These are phyloP conservation scores for Mechanitis messenoides DNA, from an alignment of 2,888 invertebrate genomes.

Conservation along the genomic window DNA sequence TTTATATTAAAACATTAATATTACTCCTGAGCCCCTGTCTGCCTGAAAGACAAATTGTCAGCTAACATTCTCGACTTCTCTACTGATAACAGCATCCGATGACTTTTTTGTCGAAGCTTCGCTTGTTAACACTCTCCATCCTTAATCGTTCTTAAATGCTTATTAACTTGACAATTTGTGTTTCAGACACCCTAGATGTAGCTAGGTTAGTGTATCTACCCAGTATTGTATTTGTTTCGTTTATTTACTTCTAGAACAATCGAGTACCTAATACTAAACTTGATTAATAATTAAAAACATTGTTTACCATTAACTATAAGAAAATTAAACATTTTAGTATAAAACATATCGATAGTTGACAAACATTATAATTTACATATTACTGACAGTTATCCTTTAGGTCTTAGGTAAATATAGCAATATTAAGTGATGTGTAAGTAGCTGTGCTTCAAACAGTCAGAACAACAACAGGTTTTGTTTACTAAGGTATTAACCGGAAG, in stretches of 20 bases:
- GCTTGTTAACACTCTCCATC: conserved; percentile 69
- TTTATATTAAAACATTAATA: conserved; percentile 77
- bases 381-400: conserved; percentile 1
- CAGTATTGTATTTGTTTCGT: conserved; percentile 49
- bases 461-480: conserved; percentile 43
- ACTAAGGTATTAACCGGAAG: conserved; percentile 66
- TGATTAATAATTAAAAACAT: background rate
- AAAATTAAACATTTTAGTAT: background rate
- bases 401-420: background rate
- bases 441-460: conserved; percentile 48
- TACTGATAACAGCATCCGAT: conserved; percentile 74
- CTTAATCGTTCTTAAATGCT: conserved; percentile 55
- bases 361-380: background rate
- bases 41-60: conserved; percentile 77
- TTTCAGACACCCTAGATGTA: conserved; percentile 64
- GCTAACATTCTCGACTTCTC: conserved; percentile 73
- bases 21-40: conserved; percentile 68
- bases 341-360: background rate
- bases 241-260: conserved; percentile 15
- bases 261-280: background rate
- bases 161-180: conserved; percentile 77
- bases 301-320: background rate
- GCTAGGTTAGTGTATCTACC: conserved; percentile 61
- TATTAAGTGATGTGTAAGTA: conserved; percentile 27
- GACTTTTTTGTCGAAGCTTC: conserved; percentile 63